Evolutionary conservation across 2,888 invertebrate species (phyloP).

Genomic region (Dolomedes plantarius): DNA sequence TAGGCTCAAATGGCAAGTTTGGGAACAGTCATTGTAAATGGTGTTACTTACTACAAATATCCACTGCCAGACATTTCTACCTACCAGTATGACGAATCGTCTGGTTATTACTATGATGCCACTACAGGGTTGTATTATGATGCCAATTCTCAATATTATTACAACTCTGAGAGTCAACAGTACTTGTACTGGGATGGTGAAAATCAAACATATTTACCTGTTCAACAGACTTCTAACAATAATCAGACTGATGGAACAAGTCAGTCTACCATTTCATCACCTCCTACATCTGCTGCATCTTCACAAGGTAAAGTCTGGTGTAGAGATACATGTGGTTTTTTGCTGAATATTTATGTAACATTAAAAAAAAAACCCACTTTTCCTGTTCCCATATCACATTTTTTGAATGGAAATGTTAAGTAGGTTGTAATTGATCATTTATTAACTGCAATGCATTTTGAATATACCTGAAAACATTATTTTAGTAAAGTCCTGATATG

Average conservation of each 20-base stretch:
- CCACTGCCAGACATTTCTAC: constrained; percentile 88
- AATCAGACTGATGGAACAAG: not conserved
- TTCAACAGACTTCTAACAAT: constrained; percentile 73
- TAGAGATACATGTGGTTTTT: too few species aligned
- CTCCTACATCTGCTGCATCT: constrained; percentile 25
- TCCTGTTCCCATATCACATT: too few species aligned
- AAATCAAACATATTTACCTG: constrained; percentile 77
- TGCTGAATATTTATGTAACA: too few species aligned
- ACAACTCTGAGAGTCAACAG: constrained; percentile 90
- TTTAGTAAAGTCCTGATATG: too few species aligned
- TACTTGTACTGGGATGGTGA: constrained; percentile 95
- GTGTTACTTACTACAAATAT: constrained; percentile 72
- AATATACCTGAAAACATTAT: too few species aligned
- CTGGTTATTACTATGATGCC: constrained; percentile 97
- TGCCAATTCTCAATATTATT: constrained; percentile 96
- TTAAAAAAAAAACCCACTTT: too few species aligned
- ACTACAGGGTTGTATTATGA: constrained; percentile 96
- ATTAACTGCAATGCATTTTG: too few species aligned
- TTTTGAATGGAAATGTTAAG: too few species aligned
- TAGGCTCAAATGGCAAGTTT: constrained; percentile 65
- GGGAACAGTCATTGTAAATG: constrained; percentile 73
- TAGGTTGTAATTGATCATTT: too few species aligned
- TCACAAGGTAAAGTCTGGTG: not conserved
- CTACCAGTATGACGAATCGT: constrained; percentile 95
- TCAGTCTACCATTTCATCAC: constrained; percentile 13